These are phyloP conservation scores for Babyrousa celebensis DNA, from an alignment of 2,797 vertebrate species.

Conservation along the genomic window DNA sequence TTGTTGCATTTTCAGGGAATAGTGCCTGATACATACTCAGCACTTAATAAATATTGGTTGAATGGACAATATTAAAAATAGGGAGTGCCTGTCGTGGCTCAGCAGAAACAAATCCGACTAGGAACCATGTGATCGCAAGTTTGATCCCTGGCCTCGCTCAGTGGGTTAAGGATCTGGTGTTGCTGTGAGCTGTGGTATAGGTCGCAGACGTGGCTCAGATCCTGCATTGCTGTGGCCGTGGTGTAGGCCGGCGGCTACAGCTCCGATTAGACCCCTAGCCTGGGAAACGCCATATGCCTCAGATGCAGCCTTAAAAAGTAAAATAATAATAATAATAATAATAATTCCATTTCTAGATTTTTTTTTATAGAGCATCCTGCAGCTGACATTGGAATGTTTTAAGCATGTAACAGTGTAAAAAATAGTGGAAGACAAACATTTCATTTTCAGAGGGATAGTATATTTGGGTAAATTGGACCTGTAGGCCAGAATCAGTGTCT, in stretches of 20 bases:
- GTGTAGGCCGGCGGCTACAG: too few species aligned
- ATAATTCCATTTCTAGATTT: neutral
- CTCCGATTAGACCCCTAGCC: too few species aligned
- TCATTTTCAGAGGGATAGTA: neutral
- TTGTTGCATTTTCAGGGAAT: neutral
- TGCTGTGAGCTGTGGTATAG: too few species aligned
- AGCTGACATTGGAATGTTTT: slow-evolving; percentile 1
- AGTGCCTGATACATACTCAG: neutral
- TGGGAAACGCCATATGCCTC: too few species aligned
- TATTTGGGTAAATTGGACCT: neutral
- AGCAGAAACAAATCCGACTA: too few species aligned
- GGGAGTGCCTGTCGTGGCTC: too few species aligned
- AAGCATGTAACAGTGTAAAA: neutral
- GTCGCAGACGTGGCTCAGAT: too few species aligned
- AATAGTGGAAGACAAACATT: slow-evolving; percentile 38
- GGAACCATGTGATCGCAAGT: too few species aligned
- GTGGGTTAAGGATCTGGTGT: too few species aligned
- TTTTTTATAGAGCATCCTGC: neutral
- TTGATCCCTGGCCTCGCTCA: too few species aligned
- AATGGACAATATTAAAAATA: neutral
- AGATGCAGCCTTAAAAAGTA: too few species aligned
- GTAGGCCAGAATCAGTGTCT: neutral
- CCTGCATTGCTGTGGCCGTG: too few species aligned
- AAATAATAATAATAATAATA: neutral
- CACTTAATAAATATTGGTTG: slow-evolving; percentile 49